Base-by-base conservation (phyloP, 2,797 vertebrate species). In the Microctenopoma stevenorrisi region DNA sequence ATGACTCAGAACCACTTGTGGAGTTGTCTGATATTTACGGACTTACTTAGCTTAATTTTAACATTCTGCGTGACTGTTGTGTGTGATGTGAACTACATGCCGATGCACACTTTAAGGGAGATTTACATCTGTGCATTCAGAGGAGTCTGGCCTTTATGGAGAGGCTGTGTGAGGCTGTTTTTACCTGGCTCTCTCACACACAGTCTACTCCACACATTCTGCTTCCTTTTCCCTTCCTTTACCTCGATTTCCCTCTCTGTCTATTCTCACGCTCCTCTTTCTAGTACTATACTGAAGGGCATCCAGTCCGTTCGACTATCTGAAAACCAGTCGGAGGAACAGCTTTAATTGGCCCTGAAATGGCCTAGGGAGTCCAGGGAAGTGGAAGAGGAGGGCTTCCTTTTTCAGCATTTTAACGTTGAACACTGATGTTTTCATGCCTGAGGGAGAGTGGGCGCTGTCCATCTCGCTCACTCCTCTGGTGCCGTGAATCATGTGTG, bases 261-360 rank as follows among this genome's bases (percentile, higher is more conserved):
- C 64, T 67, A 85, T 12, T 73, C 74, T 71, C n/a, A 71, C 43
- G 54, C 71, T 72, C 56, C 44, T 51, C 75, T 77, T 54, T 63
- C 66, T 55, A 64, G 85, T 86, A 87, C 87, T 88, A 86, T 56
- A 38, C 37, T 66, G 61, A 82, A 90, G 85, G 83, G 83, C 81
- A 54, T 59, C 69, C 71, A 12, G 64, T 77, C 53, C 35, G 35
- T 68, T 70, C 44, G 48, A 60, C 68, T 69, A 63, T 72, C 62
- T 44, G 35, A 76, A 81, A 57, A 65, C 26, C 3, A 33, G 49
- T 62, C 74, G 64, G 56, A 72, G 52, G 48, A 76, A 74, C 49
- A 33, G 26, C 66, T 63, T 84, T 90, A 90, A 92, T 91, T 90
- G 83, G 87, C 81, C 76, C 81, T 66, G 82, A 90, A 90, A 91